Percentiles rank a stretch among this genome's conserved stretches.
These are phyloP conservation scores for Lagorchestes hirsutus DNA, from an alignment of 2,797 vertebrate genomes.

Conservation along the genomic window DNA sequence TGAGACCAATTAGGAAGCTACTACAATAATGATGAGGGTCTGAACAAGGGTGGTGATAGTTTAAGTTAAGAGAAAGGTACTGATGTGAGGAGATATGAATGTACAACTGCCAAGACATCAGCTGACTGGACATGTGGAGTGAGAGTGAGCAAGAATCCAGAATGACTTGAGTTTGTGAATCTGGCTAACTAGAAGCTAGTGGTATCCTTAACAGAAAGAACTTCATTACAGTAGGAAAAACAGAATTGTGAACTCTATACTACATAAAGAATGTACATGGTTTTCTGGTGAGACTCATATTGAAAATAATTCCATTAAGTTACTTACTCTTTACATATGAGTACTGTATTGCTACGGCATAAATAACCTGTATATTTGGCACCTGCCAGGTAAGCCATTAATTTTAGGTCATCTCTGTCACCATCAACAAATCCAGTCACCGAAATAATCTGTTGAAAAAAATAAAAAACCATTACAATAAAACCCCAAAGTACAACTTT, in stretches of 20 bases:
- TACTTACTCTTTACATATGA: conserved; percentile 98
- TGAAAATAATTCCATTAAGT: neutral
- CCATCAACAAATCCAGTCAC: conserved; percentile 97
- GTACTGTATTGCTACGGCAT: conserved; percentile 96
- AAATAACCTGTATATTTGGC: conserved; percentile 97
- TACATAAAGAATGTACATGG: neutral
- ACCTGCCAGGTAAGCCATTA: conserved; percentile 96
- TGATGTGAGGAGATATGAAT: neutral
- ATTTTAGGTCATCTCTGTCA: conserved; percentile 96
- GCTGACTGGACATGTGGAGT: neutral
- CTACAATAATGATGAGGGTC: neutral
- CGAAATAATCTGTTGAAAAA: conserved; percentile 92
- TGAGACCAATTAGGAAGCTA: neutral
- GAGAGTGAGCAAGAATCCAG: neutral
- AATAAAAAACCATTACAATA: neutral
- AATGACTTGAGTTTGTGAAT: neutral
- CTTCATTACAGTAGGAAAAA: neutral
- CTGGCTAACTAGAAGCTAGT: neutral
- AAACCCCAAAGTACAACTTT: neutral
- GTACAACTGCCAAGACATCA: neutral
- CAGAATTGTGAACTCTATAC: neutral
- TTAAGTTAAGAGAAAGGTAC: neutral
- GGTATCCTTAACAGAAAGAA: neutral
- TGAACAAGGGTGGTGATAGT: neutral
- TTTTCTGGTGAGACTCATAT: neutral